These are phyloP conservation scores for Desmodus rotundus DNA, from an alignment of 2,113 vertebrate genomes.

Conservation along the genomic window DNA sequence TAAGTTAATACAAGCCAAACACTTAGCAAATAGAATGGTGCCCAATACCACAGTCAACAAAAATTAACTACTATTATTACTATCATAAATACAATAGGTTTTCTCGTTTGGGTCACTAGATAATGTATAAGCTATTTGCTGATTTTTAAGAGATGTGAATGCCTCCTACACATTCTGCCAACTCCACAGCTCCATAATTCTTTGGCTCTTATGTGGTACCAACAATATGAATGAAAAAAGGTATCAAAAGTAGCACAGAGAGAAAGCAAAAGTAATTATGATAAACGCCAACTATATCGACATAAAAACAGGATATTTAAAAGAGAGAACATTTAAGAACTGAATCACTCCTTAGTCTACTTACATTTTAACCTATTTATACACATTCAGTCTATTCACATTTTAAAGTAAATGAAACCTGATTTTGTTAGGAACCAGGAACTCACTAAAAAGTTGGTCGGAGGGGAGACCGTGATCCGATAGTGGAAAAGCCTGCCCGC, in stretches of 20 bases:
- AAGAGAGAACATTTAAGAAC: slow-evolving; percentile 20
- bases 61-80: not conserved
- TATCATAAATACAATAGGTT: not conserved
- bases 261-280: not conserved
- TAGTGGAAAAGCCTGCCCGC: slow-evolving; percentile 96
- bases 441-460: slow-evolving; percentile 98
- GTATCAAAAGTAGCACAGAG: not conserved
- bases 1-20: not conserved
- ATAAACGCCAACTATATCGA: not conserved
- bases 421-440: slow-evolving; percentile 57
- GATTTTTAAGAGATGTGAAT: not conserved
- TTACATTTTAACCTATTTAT: not conserved
- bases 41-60: not conserved
- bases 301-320: not conserved
- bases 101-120: not conserved
- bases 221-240: not conserved
- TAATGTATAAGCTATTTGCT: not conserved
- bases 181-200: not conserved
- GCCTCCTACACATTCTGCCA: not conserved
- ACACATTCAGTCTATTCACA: not conserved
- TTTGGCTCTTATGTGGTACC: not conserved
- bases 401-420: slow-evolving; percentile 15
- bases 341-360: not conserved
- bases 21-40: not conserved
- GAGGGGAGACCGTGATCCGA: slow-evolving; percentile 96